These are phyloP conservation scores for Drosophila neocordata DNA, from an alignment of 1,140 invertebrate species.

Conservation along the genomic window DNA sequence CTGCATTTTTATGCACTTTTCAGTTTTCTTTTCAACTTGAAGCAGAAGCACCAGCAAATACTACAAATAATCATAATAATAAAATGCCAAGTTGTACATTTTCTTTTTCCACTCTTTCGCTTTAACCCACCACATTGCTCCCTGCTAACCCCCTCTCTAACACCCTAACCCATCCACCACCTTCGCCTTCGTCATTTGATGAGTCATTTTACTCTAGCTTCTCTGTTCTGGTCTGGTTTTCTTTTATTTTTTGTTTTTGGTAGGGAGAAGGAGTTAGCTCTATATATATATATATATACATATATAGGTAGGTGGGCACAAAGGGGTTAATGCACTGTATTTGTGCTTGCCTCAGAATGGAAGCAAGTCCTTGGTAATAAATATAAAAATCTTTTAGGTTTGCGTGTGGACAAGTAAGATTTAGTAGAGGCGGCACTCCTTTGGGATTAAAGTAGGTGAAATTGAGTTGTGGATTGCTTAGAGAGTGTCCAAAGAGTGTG, in stretches of 20 bases:
- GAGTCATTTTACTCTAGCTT: conserved; percentile 68
- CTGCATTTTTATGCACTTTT: conserved; percentile 78
- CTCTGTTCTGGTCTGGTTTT: conserved; percentile 14
- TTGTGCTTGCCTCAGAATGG: conserved; percentile 32
- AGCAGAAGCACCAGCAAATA: conserved; percentile 70
- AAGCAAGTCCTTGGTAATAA: conserved; percentile 64
- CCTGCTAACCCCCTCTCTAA: no score
- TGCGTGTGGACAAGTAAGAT: conserved; percentile 34
- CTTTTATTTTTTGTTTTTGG: not conserved
- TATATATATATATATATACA: not conserved
- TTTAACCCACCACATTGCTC: conserved; percentile 12
- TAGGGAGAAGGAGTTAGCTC: not conserved
- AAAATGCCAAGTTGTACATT: conserved; percentile 80
- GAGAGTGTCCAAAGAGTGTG: not conserved
- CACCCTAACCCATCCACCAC: not conserved
- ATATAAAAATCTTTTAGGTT: conserved; percentile 72
- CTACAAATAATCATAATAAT: conserved; percentile 81
- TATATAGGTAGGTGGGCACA: conserved; percentile 30
- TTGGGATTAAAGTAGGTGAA: conserved; percentile 23
- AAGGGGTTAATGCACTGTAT: conserved; percentile 77
- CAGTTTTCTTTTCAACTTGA: conserved; percentile 71
- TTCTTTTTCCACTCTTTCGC: conserved; percentile 43
- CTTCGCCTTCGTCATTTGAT: conserved; percentile 51
- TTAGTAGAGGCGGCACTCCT: conserved; percentile 24
- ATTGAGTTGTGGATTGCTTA: conserved; percentile 8